A percentile compares a stretch with the other conserved stretches of the same genome.
phyloP scores from a whole-genome alignment of 2,888 invertebrate species.

The Lepeophtheirus nordmannii region DNA sequence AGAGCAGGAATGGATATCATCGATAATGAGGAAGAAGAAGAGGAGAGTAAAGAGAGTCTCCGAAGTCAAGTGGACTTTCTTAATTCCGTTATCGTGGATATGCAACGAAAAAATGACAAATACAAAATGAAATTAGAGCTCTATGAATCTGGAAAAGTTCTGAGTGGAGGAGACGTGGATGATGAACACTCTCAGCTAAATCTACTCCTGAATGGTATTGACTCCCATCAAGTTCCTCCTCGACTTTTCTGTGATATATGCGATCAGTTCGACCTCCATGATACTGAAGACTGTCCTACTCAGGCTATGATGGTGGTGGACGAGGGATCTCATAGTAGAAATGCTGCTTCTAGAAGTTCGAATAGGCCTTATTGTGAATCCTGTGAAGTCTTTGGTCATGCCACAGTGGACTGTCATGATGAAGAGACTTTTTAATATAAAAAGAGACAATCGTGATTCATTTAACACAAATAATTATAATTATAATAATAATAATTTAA shows the following conservation, averaged over 20 bases:
- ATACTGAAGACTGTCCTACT: slow-evolving; percentile 88
- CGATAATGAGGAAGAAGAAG: neutral
- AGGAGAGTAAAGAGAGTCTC: slow-evolving; percentile 18
- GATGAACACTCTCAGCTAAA: slow-evolving; percentile 26
- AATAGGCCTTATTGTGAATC: slow-evolving; percentile 70
- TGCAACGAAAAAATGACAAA: slow-evolving; percentile 80
- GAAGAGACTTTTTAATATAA: slow-evolving; percentile 57
- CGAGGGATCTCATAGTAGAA: slow-evolving; percentile 32
- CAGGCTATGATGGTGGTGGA: slow-evolving; percentile 42
- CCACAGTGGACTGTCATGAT: slow-evolving; percentile 68
- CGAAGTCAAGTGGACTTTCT: slow-evolving; percentile 52
- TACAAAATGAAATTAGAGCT: slow-evolving; percentile 60
- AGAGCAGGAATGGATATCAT: neutral
- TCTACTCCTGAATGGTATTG: slow-evolving; percentile 18
- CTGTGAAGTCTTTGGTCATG: slow-evolving; percentile 87
- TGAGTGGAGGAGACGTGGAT: slow-evolving; percentile 34
- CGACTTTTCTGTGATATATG: slow-evolving; percentile 93
- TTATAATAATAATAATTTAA: too few species aligned
- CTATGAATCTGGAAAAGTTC: slow-evolving; percentile 44
- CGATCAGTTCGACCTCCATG: slow-evolving; percentile 86
- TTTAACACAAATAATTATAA: neutral
- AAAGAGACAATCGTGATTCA: neutral
- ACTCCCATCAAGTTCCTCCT: slow-evolving; percentile 42
- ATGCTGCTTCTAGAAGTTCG: slow-evolving; percentile 35
- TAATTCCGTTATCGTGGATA: slow-evolving; percentile 89